Percentiles rank a stretch among this genome's conserved stretches.
phyloP scores from a whole-genome alignment of 2,113 vertebrate species.

The Tachysurus vachellii region DNA sequence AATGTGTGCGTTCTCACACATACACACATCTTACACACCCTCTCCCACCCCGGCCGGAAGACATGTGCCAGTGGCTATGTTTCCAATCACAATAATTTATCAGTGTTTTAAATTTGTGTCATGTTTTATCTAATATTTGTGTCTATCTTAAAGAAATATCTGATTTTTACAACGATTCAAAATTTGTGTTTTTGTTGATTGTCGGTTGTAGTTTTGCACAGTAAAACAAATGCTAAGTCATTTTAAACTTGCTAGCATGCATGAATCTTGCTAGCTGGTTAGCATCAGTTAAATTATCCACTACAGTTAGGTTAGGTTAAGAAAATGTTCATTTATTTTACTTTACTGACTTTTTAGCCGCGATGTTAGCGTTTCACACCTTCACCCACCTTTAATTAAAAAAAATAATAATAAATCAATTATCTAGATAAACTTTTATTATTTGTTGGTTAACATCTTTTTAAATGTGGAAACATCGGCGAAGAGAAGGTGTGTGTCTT shows the following conservation, averaged over 20 bases:
- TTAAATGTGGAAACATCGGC: background rate
- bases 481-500: too few species aligned
- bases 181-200: background rate
- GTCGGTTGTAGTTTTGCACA: background rate
- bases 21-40: background rate
- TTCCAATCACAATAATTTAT: background rate
- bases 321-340: too few species aligned
- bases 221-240: background rate
- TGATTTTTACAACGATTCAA: background rate
- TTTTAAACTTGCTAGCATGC: background rate
- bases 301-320: too few species aligned
- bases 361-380: background rate
- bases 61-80: background rate
- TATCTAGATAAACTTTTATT: background rate
- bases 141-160: background rate
- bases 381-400: background rate
- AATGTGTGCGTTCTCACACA: background rate
- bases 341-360: background rate
- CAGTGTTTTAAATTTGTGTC: too few species aligned
- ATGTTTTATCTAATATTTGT: too few species aligned
- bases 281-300: background rate
- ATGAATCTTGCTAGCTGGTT: background rate
- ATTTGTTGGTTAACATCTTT: background rate
- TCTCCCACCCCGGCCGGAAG: background rate
- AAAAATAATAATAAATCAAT: accelerated